Evolutionary conservation across 2,888 invertebrate genomes (phyloP).

Genomic region (Terebella lapidaria): DNA sequence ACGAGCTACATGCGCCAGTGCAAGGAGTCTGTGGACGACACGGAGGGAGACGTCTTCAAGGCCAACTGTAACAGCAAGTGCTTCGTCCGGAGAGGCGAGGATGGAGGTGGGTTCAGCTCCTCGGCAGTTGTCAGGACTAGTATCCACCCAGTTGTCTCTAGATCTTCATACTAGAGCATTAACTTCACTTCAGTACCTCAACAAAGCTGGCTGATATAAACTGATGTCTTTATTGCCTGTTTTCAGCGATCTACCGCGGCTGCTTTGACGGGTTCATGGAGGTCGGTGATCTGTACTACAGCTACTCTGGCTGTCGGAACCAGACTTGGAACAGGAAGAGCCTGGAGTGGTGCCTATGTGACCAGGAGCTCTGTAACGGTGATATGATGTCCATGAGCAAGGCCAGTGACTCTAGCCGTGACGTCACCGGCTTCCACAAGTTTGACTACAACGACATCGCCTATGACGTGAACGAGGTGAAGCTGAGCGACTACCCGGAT

Average conservation of each 20-base stretch:
- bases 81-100: constrained; percentile 22
- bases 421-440: too few relatives aligned
- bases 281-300: constrained; percentile 4
- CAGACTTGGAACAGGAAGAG: constrained; percentile 12
- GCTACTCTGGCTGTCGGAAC: constrained; percentile 14
- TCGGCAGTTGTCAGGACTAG: too few relatives aligned
- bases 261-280: constrained; percentile 12
- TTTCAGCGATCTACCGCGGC: constrained; percentile 17
- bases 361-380: constrained; percentile 13
- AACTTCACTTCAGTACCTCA: too few relatives aligned
- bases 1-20: constrained; percentile 25
- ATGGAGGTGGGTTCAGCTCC: constrained; percentile 17
- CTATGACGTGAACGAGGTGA: background rate
- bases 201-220: too few relatives aligned
- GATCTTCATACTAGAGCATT: too few relatives aligned
- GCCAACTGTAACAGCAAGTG: constrained; percentile 20
- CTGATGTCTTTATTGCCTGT: too few relatives aligned
- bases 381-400: constrained; percentile 3
- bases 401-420: background rate
- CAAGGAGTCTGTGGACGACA: constrained; percentile 8
- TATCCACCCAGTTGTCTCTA: too few relatives aligned
- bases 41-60: constrained; percentile 10
- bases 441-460: background rate
- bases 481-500: background rate
- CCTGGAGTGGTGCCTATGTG: constrained; percentile 16